Conservation (phyloP, 2,113 vertebrate species). For the Scortum barcoo region DNA sequence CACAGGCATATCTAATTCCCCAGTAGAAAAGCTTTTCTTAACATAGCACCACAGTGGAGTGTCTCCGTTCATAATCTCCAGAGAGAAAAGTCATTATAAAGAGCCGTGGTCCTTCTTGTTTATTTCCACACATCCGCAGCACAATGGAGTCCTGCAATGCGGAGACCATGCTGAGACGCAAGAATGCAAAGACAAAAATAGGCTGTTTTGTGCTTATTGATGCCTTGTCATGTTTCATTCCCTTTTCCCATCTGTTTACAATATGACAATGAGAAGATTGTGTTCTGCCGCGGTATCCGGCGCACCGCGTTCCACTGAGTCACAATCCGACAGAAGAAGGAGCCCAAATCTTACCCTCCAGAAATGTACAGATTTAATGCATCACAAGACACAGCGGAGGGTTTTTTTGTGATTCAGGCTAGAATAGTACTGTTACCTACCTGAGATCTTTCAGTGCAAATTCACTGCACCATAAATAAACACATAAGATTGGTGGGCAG, state of each 20-base stretch:
- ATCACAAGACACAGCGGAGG: constrained; percentile 12
- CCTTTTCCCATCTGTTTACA: constrained; percentile 48
- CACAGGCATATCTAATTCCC: constrained; percentile 30
- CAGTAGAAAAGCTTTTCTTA: constrained; percentile 49
- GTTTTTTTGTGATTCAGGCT: neutral
- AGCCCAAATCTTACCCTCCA: constrained; percentile 49
- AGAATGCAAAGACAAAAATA: constrained; percentile 40
- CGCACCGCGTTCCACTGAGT: constrained; percentile 38
- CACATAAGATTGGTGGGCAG: neutral
- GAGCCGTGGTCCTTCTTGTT: constrained; percentile 33
- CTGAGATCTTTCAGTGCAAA: neutral
- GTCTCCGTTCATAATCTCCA: constrained; percentile 50
- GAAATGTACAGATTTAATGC: constrained; percentile 52
- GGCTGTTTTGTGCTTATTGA: constrained; percentile 55
- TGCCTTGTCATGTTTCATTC: constrained; percentile 59
- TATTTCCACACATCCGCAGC: constrained; percentile 49
- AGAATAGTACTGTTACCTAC: neutral
- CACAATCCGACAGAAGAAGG: constrained; percentile 26
- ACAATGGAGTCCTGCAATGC: constrained; percentile 49
- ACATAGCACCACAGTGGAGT: constrained; percentile 35
- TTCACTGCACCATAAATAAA: neutral
- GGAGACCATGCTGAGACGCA: constrained; percentile 31
- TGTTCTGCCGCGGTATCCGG: constrained; percentile 36
- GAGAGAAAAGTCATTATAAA: constrained; percentile 54
- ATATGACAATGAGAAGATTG: constrained; percentile 46